These are phyloP conservation scores for Hyalella azteca DNA, from an alignment of 2,888 invertebrate genomes.

Conservation along the genomic window DNA sequence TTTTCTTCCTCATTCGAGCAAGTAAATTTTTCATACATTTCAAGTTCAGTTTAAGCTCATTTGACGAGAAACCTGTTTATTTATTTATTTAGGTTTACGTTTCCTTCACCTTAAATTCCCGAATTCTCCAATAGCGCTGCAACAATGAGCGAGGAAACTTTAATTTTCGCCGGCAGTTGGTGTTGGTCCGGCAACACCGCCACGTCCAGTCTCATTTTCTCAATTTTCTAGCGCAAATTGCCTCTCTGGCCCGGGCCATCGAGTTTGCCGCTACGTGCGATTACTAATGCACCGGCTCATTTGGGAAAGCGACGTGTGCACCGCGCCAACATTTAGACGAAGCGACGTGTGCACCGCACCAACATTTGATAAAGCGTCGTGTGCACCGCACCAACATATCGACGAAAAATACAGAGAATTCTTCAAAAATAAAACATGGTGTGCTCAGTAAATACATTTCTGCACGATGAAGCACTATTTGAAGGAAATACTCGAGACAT, in stretches of 20 bases:
- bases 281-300: slow-evolving; percentile 29
- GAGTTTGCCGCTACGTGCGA: slow-evolving; percentile 17
- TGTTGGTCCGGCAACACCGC: not conserved
- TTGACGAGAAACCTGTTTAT: too few species aligned
- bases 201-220: slow-evolving; percentile 11
- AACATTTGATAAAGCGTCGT: not conserved
- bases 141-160: not conserved
- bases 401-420: not conserved
- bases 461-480: too few species aligned
- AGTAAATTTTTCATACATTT: too few species aligned
- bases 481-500: too few species aligned
- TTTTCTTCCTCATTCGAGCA: too few species aligned
- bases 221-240: slow-evolving; percentile 4
- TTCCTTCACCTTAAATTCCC: too few species aligned
- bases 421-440: too few species aligned
- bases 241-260: not conserved
- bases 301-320: not conserved
- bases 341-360: not conserved
- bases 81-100: too few species aligned
- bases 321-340: not conserved
- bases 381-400: not conserved
- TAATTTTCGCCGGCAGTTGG: not conserved
- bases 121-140: not conserved
- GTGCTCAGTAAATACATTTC: too few species aligned
- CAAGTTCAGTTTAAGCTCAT: too few species aligned